Evolutionary conservation across 2,797 vertebrate species (phyloP).

Genomic region (Orestias chungarensis): DNA sequence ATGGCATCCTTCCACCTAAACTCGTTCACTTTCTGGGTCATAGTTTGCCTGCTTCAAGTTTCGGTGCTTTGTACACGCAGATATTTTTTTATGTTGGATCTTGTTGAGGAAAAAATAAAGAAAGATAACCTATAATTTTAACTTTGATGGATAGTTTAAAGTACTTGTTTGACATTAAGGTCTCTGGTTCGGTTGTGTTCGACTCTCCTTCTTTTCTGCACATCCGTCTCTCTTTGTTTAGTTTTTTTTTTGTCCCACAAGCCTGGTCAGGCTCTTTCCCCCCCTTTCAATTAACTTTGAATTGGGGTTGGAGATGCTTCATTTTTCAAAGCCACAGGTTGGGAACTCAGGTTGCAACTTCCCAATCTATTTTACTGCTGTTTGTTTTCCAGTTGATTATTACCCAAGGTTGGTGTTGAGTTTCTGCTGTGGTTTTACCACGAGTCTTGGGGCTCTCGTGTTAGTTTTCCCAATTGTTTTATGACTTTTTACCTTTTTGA

Average conservation of each 20-base stretch:
- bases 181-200: constrained; percentile 20
- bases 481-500: too few species aligned
- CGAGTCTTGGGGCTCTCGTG: too few species aligned
- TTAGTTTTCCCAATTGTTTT: too few species aligned
- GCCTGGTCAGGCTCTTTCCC: constrained; percentile 46
- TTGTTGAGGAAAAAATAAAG: neutral
- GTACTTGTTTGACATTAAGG: neutral
- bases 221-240: constrained; percentile 25
- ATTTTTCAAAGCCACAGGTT: constrained; percentile 55
- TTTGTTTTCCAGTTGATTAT: constrained; percentile 18
- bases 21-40: constrained; percentile 41
- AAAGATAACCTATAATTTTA: neutral
- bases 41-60: constrained; percentile 19
- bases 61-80: neutral
- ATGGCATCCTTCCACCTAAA: constrained; percentile 40
- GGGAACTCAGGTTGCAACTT: neutral
- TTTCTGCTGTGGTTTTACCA: neutral
- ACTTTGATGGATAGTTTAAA: neutral
- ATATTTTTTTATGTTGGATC: neutral
- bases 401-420: neutral
- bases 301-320: constrained; percentile 69
- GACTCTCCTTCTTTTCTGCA: constrained; percentile 8
- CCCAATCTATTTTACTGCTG: constrained; percentile 22
- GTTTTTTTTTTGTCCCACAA: constrained; percentile 36
- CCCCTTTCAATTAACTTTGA: constrained; percentile 66